Conservation (phyloP, 2,113 vertebrate genomes). For the Pogona vitticeps region DNA sequence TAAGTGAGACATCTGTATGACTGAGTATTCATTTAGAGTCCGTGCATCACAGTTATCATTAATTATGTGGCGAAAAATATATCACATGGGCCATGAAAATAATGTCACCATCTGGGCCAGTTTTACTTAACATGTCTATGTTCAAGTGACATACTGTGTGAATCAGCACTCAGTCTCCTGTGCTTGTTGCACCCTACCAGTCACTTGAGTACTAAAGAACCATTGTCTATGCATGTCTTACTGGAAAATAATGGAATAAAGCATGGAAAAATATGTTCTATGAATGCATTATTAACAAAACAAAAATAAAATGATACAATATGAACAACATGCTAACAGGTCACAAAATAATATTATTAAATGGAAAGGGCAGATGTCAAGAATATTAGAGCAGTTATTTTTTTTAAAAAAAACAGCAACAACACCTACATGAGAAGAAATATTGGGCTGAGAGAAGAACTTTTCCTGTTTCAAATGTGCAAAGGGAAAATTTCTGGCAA, state of each 20-base stretch:
- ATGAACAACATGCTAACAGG: not conserved
- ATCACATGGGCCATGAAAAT: not conserved
- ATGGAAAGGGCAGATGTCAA: not conserved
- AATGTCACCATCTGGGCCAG: not conserved
- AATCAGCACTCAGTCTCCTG: too few species aligned
- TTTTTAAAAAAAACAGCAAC: too few species aligned
- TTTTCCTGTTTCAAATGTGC: not conserved
- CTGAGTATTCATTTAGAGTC: not conserved
- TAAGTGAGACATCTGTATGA: not conserved
- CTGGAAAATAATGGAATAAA: not conserved
- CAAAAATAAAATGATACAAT: not conserved
- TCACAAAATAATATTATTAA: not conserved
- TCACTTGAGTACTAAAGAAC: not conserved
- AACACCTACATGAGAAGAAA: not conserved
- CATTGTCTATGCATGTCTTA: not conserved
- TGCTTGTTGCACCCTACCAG: too few species aligned
- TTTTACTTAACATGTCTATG: not conserved
- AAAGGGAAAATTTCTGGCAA: not conserved
- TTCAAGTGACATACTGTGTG: not conserved
- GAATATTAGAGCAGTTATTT: not conserved
- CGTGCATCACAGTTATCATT: not conserved
- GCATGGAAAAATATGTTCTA: not conserved
- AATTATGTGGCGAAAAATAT: not conserved
- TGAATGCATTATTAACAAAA: not conserved
- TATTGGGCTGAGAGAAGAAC: not conserved